These are phyloP conservation scores for Keiferia lycopersicella DNA, from an alignment of 2,888 invertebrate species.

Conservation along the genomic window DNA sequence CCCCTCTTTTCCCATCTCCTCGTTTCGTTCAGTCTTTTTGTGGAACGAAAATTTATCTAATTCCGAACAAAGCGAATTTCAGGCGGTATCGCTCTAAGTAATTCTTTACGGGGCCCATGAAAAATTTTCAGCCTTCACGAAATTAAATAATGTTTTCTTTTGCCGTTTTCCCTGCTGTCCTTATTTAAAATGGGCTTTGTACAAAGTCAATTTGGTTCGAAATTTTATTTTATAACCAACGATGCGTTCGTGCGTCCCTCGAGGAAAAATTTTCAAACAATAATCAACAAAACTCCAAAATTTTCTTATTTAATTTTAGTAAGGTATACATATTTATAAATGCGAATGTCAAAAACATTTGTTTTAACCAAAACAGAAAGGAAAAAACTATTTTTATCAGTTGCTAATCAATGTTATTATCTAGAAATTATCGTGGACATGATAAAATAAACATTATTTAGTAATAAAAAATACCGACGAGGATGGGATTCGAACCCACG, in stretches of 20 bases:
- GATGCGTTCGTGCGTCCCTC: constrained; percentile 9
- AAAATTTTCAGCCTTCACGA: constrained; percentile 33
- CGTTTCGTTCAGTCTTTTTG: constrained; percentile 67
- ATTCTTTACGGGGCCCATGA: constrained; percentile 36
- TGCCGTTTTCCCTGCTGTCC: constrained; percentile 17
- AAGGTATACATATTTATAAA: not conserved
- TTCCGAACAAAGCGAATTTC: constrained; percentile 69
- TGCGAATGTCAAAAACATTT: not conserved
- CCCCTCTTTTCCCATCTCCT: constrained; percentile 53
- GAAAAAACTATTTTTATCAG: not conserved
- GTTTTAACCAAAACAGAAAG: not conserved
- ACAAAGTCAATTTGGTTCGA: constrained; percentile 19
- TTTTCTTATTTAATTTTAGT: not conserved
- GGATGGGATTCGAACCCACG: constrained; percentile 92
- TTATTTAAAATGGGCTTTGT: constrained; percentile 21
- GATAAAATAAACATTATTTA: constrained; percentile 13
- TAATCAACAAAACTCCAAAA: not conserved
- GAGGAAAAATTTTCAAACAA: not conserved
- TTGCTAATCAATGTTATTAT: not conserved
- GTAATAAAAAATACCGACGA: constrained; percentile 72
- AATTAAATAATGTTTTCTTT: constrained; percentile 39
- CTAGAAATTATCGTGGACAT: not conserved
- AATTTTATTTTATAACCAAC: constrained; percentile 9
- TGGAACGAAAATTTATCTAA: constrained; percentile 71
- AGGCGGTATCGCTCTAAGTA: constrained; percentile 44